These are phyloP conservation scores for Sphaerodactylus townsendi DNA, from an alignment of 2,113 vertebrate species.

Conservation along the genomic window DNA sequence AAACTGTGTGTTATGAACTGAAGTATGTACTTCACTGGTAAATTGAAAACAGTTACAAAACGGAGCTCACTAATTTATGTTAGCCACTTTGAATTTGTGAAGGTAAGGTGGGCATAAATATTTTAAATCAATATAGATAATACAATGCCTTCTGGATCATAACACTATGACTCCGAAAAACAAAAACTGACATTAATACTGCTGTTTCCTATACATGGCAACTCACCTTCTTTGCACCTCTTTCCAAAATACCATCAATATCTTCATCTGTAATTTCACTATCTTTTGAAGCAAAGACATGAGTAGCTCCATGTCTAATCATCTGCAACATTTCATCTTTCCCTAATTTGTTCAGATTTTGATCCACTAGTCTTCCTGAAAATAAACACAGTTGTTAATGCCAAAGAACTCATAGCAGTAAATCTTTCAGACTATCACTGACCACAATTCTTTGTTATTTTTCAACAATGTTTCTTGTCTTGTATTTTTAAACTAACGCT, in stretches of 20 bases:
- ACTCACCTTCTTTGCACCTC: conserved; percentile 92
- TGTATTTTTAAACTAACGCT: not conserved
- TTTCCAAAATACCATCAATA: conserved; percentile 93
- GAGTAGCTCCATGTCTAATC: conserved; percentile 96
- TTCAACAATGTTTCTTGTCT: not conserved
- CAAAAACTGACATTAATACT: not conserved
- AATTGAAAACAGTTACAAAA: not conserved
- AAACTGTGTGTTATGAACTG: too few species aligned
- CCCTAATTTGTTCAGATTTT: conserved; percentile 94
- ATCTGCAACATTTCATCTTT: conserved; percentile 99
- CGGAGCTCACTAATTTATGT: not conserved
- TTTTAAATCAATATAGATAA: not conserved
- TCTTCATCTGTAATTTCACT: conserved; percentile 99
- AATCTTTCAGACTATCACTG: not conserved
- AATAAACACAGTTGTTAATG: not conserved
- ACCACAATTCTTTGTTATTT: not conserved
- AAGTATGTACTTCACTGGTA: not conserved
- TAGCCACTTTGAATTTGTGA: too few species aligned
- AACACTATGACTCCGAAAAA: not conserved
- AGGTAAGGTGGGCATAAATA: too few species aligned
- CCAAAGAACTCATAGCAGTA: not conserved
- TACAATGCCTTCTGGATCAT: not conserved
- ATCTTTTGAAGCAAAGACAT: conserved; percentile 97
- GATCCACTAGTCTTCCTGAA: conserved; percentile 93
- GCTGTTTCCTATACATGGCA: not conserved